Evolutionary conservation across 2,113 vertebrate species (phyloP).

Genomic region (Semnornis frantzii): DNA sequence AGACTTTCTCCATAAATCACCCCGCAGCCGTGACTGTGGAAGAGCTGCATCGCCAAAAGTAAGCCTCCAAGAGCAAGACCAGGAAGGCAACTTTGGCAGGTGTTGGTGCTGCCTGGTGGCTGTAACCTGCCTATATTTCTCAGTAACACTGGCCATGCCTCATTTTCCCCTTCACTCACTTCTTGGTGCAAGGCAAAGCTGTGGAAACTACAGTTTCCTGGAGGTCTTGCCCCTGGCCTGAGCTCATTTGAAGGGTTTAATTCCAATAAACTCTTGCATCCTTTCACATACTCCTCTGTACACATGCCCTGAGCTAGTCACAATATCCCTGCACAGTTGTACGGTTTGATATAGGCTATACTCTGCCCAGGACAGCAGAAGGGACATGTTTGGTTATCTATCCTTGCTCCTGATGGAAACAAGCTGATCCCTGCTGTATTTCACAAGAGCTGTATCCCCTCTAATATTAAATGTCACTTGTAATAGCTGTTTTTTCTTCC

Average conservation of each 20-base stretch:
- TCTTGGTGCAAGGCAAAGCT: background rate
- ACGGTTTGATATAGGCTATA: background rate
- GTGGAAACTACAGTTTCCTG: background rate
- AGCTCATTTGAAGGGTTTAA: background rate
- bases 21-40: background rate
- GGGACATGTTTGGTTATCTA: background rate
- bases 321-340: background rate
- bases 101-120: background rate
- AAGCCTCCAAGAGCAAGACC: background rate
- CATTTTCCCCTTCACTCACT: background rate
- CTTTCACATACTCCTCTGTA: background rate
- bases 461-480: constrained; percentile 26
- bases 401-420: background rate
- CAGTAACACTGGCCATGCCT: background rate
- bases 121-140: background rate
- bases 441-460: background rate
- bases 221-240: background rate
- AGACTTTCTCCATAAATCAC: background rate
- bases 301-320: background rate
- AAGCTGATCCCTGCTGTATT: constrained; percentile 12
- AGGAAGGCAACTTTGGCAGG: background rate
- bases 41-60: background rate
- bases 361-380: background rate
- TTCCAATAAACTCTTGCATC: background rate
- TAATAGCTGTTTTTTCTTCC: constrained; percentile 15